These are phyloP conservation scores for Ctenopoma kingsleyae DNA, from an alignment of 2,797 vertebrate species.

Conservation along the genomic window DNA sequence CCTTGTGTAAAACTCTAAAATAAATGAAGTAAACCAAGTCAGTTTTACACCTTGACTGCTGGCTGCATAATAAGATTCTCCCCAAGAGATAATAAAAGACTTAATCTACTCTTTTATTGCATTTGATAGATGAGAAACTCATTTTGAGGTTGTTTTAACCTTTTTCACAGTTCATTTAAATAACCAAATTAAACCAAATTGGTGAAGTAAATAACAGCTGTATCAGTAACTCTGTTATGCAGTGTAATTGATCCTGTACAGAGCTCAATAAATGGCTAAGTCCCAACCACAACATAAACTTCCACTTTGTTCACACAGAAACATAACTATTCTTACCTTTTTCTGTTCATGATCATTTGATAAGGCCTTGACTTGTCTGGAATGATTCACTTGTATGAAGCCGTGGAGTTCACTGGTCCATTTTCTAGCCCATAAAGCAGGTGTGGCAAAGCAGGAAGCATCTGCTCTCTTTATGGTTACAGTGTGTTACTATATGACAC, in stretches of 20 bases:
- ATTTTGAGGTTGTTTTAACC: slow-evolving; percentile 8
- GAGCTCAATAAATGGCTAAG: neutral
- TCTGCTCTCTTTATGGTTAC: slow-evolving; percentile 67
- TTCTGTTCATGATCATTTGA: neutral
- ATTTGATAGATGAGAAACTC: slow-evolving; percentile 10
- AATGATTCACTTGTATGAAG: slow-evolving; percentile 34
- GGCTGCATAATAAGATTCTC: neutral
- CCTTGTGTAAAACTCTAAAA: neutral
- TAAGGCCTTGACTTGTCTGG: slow-evolving; percentile 7
- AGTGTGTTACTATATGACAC: slow-evolving; percentile 52
- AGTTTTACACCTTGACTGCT: slow-evolving; percentile 13
- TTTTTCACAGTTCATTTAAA: slow-evolving; percentile 31
- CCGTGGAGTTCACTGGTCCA: slow-evolving; percentile 33
- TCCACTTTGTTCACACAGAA: neutral
- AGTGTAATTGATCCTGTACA: neutral
- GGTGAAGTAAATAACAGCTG: slow-evolving; percentile 19
- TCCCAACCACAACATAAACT: neutral
- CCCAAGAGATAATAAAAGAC: slow-evolving; percentile 12
- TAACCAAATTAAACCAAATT: slow-evolving; percentile 29
- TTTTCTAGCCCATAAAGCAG: slow-evolving; percentile 72
- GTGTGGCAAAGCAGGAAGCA: slow-evolving; percentile 46
- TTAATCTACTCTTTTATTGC: slow-evolving; percentile 24
- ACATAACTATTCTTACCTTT: neutral
- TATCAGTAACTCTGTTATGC: slow-evolving; percentile 13
- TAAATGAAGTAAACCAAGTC: neutral